Conservation (phyloP, 2,113 vertebrate genomes). For the Lamprotornis superbus region DNA sequence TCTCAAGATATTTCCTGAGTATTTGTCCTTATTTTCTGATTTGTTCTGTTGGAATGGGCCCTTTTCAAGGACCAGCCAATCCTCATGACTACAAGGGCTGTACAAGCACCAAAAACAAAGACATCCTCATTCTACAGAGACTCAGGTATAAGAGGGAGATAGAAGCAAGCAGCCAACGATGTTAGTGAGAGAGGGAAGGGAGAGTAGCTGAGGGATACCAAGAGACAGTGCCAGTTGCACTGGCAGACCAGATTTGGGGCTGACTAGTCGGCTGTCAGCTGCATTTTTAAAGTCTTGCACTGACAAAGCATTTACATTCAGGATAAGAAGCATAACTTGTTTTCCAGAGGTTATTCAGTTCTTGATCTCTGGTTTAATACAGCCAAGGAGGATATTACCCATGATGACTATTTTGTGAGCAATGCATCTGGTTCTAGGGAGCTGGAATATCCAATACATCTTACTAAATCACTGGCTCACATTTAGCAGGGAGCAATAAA, state of each 20-base stretch:
- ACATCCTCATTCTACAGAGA: background rate
- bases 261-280: rapidly evolving
- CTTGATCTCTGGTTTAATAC: background rate
- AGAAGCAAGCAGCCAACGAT: background rate
- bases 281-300: background rate
- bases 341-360: background rate
- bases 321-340: background rate
- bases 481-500: background rate
- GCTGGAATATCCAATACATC: background rate
- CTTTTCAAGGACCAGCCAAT: background rate
- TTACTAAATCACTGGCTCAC: background rate
- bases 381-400: background rate
- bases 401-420: background rate
- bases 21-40: background rate
- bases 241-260: background rate
- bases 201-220: background rate
- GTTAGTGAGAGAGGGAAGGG: background rate
- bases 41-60: background rate
- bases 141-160: background rate
- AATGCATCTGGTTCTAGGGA: background rate
- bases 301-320: background rate
- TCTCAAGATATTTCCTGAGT: background rate
- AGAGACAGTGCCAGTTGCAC: rapidly evolving
- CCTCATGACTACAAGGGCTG: background rate
- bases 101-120: background rate